Evolutionary conservation across 2,888 invertebrate genomes (phyloP), one percentile per base, ranked within the genome.

Genomic region (Chaitophorus viminalis): DNA sequence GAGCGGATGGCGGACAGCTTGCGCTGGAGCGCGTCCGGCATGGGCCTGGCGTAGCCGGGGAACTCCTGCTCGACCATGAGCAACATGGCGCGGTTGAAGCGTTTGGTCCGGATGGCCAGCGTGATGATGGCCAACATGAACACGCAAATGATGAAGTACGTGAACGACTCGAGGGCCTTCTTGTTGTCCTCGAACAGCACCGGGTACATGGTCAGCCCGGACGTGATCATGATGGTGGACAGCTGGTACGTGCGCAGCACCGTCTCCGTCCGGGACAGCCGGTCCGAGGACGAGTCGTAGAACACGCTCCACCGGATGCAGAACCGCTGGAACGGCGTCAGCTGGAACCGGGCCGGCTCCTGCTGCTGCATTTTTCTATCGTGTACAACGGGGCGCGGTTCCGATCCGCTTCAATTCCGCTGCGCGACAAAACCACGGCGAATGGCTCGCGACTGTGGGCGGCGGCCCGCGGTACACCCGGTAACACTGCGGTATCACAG

Each of bases 31-130:
- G 2, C 14, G 6, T 82, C 82, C 25, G 82, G 82, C 70, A 82
- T 52, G 82, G 82, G 82, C 8, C 52, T 21, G 0, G 33, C 33
- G 72, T 82, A 82, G 5, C 72, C 8, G 52, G 82, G 70, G 17
- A 82, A 82, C n/a, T 82, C 82, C 17, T 72, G 14, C 9, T n/a
- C 9, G 82, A 82, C 25, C 82, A 72, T 82, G 3, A 72, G 70
- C 52, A 82, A 25, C 82, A 82, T 82, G 31, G 14, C 11, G 14
- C 82, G 82, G 70, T 82, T 82, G 52, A 52, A 72, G 5, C 52
- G 82, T n/a, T 82, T 82, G 31, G 82, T 82, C 72, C 82, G 46
- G 33, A 82, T 82, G 25, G 82, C 82, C n/a, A 82, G 52, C 70
- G 33, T 8, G 31, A 52, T 31, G 33, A 82, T 31, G 25, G 70